A percentile compares a stretch with the other conserved stretches of the same genome.
These are phyloP conservation scores for Microtus richardsoni DNA, from an alignment of 2,113 vertebrate species.

Conservation along the genomic window DNA sequence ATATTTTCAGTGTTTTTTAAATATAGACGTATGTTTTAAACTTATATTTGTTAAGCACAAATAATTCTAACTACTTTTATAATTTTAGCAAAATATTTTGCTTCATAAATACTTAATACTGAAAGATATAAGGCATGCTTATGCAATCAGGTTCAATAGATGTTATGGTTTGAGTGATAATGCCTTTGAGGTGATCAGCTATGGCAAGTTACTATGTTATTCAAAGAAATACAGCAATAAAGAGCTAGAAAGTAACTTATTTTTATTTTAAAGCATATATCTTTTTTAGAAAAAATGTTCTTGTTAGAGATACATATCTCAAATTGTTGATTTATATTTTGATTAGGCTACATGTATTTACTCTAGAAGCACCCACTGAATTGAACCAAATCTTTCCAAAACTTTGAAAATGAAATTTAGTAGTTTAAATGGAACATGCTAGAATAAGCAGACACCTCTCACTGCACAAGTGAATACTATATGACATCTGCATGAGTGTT, in stretches of 20 bases:
- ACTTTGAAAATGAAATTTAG: neutral
- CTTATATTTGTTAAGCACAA: neutral
- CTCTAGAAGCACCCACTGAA: neutral
- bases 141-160: neutral
- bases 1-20: neutral
- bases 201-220: neutral
- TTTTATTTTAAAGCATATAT: neutral
- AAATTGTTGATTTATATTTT: constrained; percentile 49
- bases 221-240: neutral
- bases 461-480: neutral
- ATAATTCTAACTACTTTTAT: neutral
- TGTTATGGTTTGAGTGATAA: neutral
- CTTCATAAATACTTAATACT: constrained; percentile 11
- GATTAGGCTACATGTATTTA: neutral
- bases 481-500: neutral
- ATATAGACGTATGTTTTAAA: neutral
- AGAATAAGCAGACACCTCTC: neutral
- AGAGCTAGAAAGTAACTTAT: neutral
- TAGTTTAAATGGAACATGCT: neutral
- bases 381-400: constrained; percentile 2
- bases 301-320: constrained; percentile 71
- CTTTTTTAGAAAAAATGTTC: neutral
- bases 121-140: neutral
- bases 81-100: constrained; percentile 32
- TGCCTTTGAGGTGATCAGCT: neutral